Conservation (phyloP, 2,888 invertebrate genomes). For the Ochropacha duplaris region DNA sequence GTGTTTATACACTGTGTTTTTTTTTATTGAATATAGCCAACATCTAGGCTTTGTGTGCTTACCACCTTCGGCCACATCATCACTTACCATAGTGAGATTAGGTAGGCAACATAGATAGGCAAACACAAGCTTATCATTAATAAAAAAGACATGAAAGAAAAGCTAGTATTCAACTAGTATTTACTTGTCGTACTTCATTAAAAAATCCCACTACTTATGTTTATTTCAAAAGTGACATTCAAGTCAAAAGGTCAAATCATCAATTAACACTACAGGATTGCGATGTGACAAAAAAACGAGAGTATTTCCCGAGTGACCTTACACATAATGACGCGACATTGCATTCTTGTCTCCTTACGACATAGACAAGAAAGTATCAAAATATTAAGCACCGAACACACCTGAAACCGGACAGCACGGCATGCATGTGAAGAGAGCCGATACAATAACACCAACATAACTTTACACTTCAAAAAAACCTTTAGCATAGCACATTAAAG, state of each 20-base stretch:
- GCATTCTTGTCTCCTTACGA: constrained; percentile 51
- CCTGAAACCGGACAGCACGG: constrained; percentile 72
- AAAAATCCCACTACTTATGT: too few relatives aligned
- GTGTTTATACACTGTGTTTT: too few relatives aligned
- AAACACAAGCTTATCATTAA: too few relatives aligned
- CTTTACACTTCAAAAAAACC: constrained; percentile 22
- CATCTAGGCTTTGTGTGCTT: too few relatives aligned
- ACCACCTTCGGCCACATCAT: too few relatives aligned
- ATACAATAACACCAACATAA: constrained; percentile 42
- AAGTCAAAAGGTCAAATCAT: constrained; percentile 26
- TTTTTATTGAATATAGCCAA: too few relatives aligned
- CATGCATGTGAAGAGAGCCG: constrained; percentile 74
- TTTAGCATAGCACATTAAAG: constrained; percentile 32
- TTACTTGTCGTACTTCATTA: too few relatives aligned
- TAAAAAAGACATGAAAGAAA: too few relatives aligned
- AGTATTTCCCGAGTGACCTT: constrained; percentile 37
- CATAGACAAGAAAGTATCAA: constrained; percentile 78
- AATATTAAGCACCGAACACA: constrained; percentile 77
- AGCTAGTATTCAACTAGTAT: too few relatives aligned
- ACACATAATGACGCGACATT: constrained; percentile 48
- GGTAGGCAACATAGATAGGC: too few relatives aligned
- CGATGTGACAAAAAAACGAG: constrained; percentile 28
- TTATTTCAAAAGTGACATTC: not conserved
- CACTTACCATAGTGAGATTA: too few relatives aligned
- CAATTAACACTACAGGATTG: constrained; percentile 44